A percentile compares a stretch with the other conserved stretches of the same genome.
Conservation (phyloP, 2,888 invertebrate species). For the Hypercompe scribonia region DNA sequence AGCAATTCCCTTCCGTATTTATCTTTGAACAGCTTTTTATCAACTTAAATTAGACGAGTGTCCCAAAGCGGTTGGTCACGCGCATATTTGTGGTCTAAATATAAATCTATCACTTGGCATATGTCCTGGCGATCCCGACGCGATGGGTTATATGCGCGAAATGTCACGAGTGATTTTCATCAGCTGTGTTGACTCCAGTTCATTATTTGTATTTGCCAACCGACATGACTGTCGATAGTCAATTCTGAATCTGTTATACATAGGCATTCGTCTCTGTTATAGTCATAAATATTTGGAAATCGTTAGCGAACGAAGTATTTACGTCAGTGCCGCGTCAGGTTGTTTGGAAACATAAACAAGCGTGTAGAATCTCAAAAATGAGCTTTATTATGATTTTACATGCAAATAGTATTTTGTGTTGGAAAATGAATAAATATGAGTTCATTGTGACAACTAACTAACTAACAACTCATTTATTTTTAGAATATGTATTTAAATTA, state of each 20-base stretch:
- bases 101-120: constrained; percentile 83
- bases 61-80: constrained; percentile 79
- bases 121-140: constrained; percentile 64
- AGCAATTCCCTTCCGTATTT: constrained; percentile 62
- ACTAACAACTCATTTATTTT: too few species aligned
- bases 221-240: constrained; percentile 49
- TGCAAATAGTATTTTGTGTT: not conserved
- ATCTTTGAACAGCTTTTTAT: constrained; percentile 62
- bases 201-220: constrained; percentile 62
- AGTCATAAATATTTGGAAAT: constrained; percentile 42
- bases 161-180: constrained; percentile 63
- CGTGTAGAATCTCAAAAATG: constrained; percentile 1
- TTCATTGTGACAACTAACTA: not conserved
- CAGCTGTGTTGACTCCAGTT: constrained; percentile 20
- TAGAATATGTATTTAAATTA: too few species aligned
- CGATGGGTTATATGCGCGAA: constrained; percentile 60
- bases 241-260: constrained; percentile 51
- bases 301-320: constrained; percentile 39
- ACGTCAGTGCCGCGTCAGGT: constrained; percentile 43
- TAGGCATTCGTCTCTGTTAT: constrained; percentile 36
- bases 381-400: not conserved
- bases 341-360: constrained; percentile 24
- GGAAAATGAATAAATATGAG: not conserved
- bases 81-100: constrained; percentile 77
- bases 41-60: constrained; percentile 69